Conservation (phyloP, 1,140 invertebrate genomes). For the Agrilus planipennis region DNA sequence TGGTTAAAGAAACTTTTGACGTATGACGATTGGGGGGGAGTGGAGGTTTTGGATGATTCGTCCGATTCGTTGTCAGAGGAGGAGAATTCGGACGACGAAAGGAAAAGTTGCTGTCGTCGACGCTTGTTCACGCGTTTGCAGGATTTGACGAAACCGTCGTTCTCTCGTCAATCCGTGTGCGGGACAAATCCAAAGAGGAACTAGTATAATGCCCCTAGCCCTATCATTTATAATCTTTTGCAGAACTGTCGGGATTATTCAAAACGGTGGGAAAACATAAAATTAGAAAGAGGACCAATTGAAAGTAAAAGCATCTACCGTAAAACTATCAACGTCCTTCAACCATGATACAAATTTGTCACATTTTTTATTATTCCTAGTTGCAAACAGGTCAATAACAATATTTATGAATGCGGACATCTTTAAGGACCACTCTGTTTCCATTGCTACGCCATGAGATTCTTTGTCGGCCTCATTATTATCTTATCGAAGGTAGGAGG, state of each 20-base stretch:
- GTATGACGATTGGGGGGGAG: no score
- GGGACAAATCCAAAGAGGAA: conserved; percentile 18
- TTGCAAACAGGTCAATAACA: conserved; percentile 23
- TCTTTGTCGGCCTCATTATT: conserved; percentile 20
- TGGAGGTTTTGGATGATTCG: no score
- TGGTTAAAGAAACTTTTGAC: no score
- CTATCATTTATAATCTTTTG: conserved; percentile 18
- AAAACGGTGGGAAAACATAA: conserved; percentile 26
- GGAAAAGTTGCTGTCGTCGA: no score
- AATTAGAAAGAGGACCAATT: conserved; percentile 17
- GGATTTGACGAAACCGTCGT: no score
- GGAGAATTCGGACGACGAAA: no score
- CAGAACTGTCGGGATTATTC: conserved; percentile 15
- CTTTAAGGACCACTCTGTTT: conserved; percentile 6
- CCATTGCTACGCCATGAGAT: conserved; percentile 14
- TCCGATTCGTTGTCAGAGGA: no score
- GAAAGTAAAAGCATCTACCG: conserved; percentile 24
- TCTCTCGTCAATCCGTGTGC: no score
- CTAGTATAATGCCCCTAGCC: conserved; percentile 7
- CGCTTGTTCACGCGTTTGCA: no score
- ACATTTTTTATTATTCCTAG: conserved; percentile 21
- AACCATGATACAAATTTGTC: conserved; percentile 18
- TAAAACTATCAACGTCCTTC: conserved; percentile 13
- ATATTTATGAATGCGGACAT: conserved; percentile 11
- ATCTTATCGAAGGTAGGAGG: conserved; percentile 17